Base-by-base conservation (phyloP, 2,797 vertebrate genomes). In the Psittacula derbiana region DNA sequence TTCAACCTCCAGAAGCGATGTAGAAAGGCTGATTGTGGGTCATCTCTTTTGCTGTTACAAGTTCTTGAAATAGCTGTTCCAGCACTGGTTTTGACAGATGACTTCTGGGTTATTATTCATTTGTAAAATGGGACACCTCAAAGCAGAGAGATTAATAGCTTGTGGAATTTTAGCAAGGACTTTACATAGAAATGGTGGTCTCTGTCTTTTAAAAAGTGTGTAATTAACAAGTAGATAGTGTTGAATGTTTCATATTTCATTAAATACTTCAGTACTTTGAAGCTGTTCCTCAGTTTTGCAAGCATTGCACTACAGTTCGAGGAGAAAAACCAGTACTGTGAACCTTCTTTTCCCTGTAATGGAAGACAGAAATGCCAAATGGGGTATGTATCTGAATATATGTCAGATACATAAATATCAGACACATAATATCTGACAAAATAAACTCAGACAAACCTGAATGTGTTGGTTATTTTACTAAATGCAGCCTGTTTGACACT, bases 111-210 rank as follows among this genome's bases (percentile, higher is more conserved):
- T 86, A 70, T 91, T 84, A 73, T 61, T 94, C 55, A 60, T 84
- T 70, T 92, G 55, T 80, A 76, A 95, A 94, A 67, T 86, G 83
- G 92, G 90, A 46, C 88, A 71, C 70, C 78, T 80, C 64, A 46
- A 20, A 86, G 85, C 55, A 79, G 65, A 36, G 52, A 86, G 61
- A 88, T 85, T 84, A 90, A 87, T 90, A 66, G 74, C 57, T 60
- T 36, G 43, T 86, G 91, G 73, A 85, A 69, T 61, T 87, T 80
- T 58, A 85, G 53, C n/a, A 15, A 78, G 71, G 55, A 27, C 90
- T 90, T 91, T 53, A 41, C 76, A 53, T 36, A 62, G 80, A 91
- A 92, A 53, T 2, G 0, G 33, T 60, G 47, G 66, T 70, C 57
- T 80, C 70, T 57, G 9, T 52, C 81, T 87, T 88, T 46, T 69